Conservation (phyloP, 1,140 invertebrate species). For the Euura saliciscinereae region DNA sequence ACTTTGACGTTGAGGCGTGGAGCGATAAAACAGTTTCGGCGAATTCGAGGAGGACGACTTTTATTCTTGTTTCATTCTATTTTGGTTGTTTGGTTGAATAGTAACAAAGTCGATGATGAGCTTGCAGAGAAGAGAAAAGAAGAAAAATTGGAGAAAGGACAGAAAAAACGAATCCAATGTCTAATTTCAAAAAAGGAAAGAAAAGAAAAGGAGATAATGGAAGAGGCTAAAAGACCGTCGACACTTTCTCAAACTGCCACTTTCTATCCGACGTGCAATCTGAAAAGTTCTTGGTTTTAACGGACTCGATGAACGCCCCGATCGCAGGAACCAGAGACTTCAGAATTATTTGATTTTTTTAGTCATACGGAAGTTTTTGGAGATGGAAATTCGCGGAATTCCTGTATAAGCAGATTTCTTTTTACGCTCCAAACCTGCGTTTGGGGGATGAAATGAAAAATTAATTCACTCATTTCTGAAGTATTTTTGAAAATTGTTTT, state of each 20-base stretch:
- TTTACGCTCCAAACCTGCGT: no score
- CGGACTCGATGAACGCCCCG: neutral
- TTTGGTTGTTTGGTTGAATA: no score
- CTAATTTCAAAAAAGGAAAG: neutral
- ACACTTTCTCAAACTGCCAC: slow-evolving; percentile 4
- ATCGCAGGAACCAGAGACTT: no score
- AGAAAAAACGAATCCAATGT: neutral
- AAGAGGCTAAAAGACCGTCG: slow-evolving; percentile 1
- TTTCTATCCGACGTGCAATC: slow-evolving; percentile 6
- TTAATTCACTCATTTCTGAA: no score
- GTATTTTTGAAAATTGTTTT: no score
- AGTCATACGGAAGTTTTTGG: no score
- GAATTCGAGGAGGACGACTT: neutral
- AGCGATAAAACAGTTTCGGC: neutral
- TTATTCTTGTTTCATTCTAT: no score
- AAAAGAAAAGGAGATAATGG: neutral
- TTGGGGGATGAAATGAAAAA: no score
- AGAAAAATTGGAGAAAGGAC: neutral
- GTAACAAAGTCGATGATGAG: neutral
- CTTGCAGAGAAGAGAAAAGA: neutral
- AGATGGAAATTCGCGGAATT: no score
- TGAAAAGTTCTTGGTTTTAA: slow-evolving; percentile 7
- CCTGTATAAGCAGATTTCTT: no score
- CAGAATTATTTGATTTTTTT: no score
- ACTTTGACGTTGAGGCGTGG: neutral